Conservation (phyloP, 2,113 vertebrate genomes). For the Empidonax traillii region DNA sequence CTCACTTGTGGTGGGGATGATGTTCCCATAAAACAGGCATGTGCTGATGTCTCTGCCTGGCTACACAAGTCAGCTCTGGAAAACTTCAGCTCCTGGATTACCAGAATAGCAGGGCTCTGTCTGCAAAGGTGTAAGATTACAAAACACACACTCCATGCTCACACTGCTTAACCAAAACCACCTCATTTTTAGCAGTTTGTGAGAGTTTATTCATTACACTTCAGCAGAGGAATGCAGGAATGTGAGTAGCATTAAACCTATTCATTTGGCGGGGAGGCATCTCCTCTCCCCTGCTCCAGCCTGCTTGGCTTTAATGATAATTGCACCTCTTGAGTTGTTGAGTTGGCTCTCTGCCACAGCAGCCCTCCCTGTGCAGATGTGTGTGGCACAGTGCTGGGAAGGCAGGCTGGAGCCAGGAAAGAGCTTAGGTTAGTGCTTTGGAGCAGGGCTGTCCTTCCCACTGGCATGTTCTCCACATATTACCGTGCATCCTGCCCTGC, state of each 20-base stretch:
- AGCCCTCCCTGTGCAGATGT: neutral
- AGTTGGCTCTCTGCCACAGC: neutral
- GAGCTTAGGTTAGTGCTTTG: neutral
- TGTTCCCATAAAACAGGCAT: slow-evolving; percentile 37
- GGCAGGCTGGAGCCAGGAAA: neutral
- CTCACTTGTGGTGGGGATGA: neutral
- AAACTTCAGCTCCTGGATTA: slow-evolving; percentile 51
- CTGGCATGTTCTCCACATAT: neutral
- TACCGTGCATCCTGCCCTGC: neutral
- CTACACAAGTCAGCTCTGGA: slow-evolving; percentile 17
- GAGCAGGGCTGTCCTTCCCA: neutral
- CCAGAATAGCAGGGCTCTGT: slow-evolving; percentile 46
- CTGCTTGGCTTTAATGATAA: slow-evolving; percentile 53
- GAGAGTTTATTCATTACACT: slow-evolving; percentile 37
- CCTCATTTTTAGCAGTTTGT: slow-evolving; percentile 48
- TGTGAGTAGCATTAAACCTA: slow-evolving; percentile 18
- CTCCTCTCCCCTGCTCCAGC: slow-evolving; percentile 33
- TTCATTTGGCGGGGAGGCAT: slow-evolving; percentile 17
- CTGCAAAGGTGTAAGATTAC: slow-evolving; percentile 57
- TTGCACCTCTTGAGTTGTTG: slow-evolving; percentile 37
- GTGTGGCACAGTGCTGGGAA: slow-evolving; percentile 6
- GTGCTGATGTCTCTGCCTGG: slow-evolving; percentile 13
- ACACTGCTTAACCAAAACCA: slow-evolving; percentile 12
- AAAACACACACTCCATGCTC: slow-evolving; percentile 36
- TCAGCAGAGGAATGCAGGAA: slow-evolving; percentile 39